Evolutionary conservation across 2,888 invertebrate genomes (phyloP).

Genomic region (Lithosia quadra): DNA sequence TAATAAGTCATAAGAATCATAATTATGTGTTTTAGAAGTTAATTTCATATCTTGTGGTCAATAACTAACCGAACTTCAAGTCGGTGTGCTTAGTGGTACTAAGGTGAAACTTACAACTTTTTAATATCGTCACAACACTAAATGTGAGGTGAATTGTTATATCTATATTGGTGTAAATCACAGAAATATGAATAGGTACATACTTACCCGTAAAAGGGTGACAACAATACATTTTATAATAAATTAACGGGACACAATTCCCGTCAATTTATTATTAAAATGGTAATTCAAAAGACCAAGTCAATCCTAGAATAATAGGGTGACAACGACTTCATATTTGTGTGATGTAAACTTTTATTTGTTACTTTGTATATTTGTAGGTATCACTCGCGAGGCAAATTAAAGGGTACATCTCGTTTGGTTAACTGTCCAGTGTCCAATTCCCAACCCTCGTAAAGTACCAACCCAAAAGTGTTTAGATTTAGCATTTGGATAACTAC

Average conservation of each 20-base stretch:
- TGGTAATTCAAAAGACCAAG: neutral
- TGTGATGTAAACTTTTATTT: constrained; percentile 36
- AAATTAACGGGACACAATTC: neutral
- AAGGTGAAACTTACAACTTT: constrained; percentile 41
- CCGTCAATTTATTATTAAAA: neutral
- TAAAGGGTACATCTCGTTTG: constrained; percentile 22
- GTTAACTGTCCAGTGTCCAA: too few species aligned
- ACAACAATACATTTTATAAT: constrained; percentile 13
- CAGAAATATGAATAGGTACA: constrained; percentile 37
- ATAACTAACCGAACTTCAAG: constrained; percentile 43
- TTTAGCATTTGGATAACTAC: neutral
- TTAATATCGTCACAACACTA: constrained; percentile 33
- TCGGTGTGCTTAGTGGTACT: constrained; percentile 50
- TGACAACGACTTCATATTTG: constrained; percentile 23
- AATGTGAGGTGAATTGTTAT: constrained; percentile 40
- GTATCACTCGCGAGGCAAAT: constrained; percentile 47
- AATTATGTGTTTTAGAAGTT: constrained; percentile 53
- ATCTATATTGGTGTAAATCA: constrained; percentile 43
- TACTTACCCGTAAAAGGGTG: constrained; percentile 20
- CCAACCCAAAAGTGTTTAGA: neutral
- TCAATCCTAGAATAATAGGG: neutral
- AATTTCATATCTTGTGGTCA: constrained; percentile 55
- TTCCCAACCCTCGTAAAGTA: neutral
- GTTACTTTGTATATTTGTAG: constrained; percentile 47
- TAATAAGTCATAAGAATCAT: constrained; percentile 49